Evolutionary conservation across 2,888 invertebrate species (phyloP).

Genomic region (Lordiphosa fenestrarum): DNA sequence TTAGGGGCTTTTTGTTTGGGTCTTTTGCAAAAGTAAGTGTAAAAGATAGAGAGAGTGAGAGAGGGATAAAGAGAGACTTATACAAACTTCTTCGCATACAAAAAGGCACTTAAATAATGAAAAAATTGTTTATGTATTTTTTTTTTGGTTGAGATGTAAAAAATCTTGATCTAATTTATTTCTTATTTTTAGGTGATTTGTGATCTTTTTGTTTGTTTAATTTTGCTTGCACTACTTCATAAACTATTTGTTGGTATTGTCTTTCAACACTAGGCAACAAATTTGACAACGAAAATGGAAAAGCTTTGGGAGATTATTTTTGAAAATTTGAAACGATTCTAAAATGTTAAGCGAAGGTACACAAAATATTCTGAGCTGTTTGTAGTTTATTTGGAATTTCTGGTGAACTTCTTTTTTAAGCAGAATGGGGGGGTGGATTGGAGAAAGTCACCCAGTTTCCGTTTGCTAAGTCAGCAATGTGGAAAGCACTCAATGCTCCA

Average conservation of each 20-base stretch:
- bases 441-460: too few species aligned
- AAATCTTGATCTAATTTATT: constrained; percentile 19
- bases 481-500: too few species aligned
- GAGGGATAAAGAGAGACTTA: constrained; percentile 7
- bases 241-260: constrained; percentile 34
- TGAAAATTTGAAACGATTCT: too few species aligned
- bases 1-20: constrained; percentile 13
- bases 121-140: constrained; percentile 4
- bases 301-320: too few species aligned
- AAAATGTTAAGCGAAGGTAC: too few species aligned
- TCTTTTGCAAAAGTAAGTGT: constrained; percentile 1
- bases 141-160: constrained; percentile 20
- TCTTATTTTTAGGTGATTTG: constrained; percentile 24
- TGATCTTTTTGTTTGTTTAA: constrained; percentile 13
- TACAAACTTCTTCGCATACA: constrained; percentile 23
- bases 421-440: too few species aligned
- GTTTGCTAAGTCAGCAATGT: too few species aligned
- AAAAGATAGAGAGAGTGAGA: neutral
- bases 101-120: constrained; percentile 43
- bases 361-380: too few species aligned
- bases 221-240: constrained; percentile 41
- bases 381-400: too few species aligned
- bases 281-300: too few species aligned
- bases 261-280: constrained; percentile 18
- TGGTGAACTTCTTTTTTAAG: too few species aligned